Evolutionary conservation across 2,888 invertebrate species (phyloP).

Genomic region (Latrodectus elegans): DNA sequence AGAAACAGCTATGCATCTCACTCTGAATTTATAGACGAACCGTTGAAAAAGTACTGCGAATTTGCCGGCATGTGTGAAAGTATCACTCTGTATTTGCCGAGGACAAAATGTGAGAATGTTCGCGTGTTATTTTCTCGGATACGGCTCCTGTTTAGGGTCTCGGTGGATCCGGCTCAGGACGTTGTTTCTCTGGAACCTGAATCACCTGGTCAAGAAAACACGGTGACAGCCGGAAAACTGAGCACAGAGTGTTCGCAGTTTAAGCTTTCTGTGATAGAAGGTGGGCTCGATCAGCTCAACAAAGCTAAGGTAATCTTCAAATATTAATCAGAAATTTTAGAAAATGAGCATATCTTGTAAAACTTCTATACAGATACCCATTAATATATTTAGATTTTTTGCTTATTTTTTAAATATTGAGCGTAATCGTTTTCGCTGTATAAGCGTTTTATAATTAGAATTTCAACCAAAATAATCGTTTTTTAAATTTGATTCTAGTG

Average conservation of each 20-base stretch:
- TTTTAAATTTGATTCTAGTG: too few relatives aligned
- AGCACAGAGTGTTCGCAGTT: constrained; percentile 52
- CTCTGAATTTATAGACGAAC: not conserved
- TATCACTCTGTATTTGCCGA: constrained; percentile 60
- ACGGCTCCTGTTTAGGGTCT: constrained; percentile 62
- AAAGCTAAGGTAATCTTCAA: constrained; percentile 52
- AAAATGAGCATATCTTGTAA: too few relatives aligned
- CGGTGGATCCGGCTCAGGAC: constrained; percentile 59
- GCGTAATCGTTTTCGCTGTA: too few relatives aligned
- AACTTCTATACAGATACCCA: too few relatives aligned
- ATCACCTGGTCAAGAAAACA: constrained; percentile 53
- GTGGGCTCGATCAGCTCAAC: constrained; percentile 48
- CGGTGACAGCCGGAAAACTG: constrained; percentile 36
- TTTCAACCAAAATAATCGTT: too few relatives aligned
- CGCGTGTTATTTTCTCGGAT: constrained; percentile 64
- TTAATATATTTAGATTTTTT: too few relatives aligned
- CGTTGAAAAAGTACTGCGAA: not conserved
- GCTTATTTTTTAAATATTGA: too few relatives aligned
- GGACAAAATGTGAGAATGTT: constrained; percentile 66
- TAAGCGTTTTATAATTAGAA: too few relatives aligned
- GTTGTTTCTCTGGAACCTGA: constrained; percentile 44
- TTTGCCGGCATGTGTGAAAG: constrained; percentile 60
- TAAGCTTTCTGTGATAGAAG: constrained; percentile 51
- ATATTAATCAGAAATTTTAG: too few relatives aligned
- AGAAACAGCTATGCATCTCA: not conserved